Base-by-base conservation (phyloP, 2,113 vertebrate species). In the Pogona vitticeps region DNA sequence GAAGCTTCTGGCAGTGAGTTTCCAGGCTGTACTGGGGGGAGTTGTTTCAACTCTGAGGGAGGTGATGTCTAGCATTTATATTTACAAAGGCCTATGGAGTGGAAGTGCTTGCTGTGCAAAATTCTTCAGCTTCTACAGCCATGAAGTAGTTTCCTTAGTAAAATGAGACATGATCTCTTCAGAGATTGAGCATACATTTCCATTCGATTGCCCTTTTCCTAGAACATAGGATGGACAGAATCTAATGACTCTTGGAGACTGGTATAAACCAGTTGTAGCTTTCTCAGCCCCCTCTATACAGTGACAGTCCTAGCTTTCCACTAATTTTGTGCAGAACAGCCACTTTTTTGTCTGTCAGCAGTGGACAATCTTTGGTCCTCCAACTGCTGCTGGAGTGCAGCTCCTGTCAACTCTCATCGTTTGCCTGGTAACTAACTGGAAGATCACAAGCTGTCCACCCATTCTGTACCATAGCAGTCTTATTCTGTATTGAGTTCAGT, bases 1-100 rank as follows among this genome's bases (percentile, higher is more conserved):
- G 93, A 98, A 98, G 80, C 96, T 99, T 89, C 96, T 99, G 7
- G 97, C 95, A 92, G 98, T 99, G 89, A 98, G 97, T 90, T 56
- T 10, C 21, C 20, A 59, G 20, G 26, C n/a, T n/a, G n/a, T 56
- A 2, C 28, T 33, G 82, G 67, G n/a, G 13, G 52, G 68, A 72
- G 42, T 18, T 8, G 8, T 40, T 23, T 61, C 38, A 63, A 18
- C 0, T 75, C 21, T 61, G 79, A 21, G 21, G n/a, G 81, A 84
- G 79, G 3, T 76, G 23, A 12, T 4, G 2, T 15, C 20, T 2
- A 13, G 18, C 40, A 56, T 40, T n/a, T n/a, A 18, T 42, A 6
- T 28, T 42, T 5, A 7, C 63, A 38, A 36, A 56, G 42, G 23
- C 65, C 42, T 56, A 12, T 56, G 31, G 65, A 20, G 31, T 23